phyloP scores from a whole-genome alignment of 2,113 vertebrate species.

The Xenopus laevis region DNA sequence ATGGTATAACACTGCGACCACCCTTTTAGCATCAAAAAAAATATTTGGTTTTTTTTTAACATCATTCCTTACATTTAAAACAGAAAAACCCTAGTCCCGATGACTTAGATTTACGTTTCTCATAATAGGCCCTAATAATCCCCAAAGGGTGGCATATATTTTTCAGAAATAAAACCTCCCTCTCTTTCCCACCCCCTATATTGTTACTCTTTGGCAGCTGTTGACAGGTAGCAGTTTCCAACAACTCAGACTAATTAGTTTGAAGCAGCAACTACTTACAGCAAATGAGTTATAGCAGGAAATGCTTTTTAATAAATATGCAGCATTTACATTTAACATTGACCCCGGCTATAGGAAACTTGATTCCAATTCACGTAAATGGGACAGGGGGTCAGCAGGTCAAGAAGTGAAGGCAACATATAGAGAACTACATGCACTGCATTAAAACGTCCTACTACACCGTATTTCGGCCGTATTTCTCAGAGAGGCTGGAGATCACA shows the following conservation, averaged over 20 bases:
- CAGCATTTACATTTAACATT: constrained; percentile 42
- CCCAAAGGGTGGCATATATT: not conserved
- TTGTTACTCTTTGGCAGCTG: constrained; percentile 27
- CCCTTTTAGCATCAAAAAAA: too few species aligned
- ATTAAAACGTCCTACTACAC: constrained; percentile 39
- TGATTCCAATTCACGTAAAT: constrained; percentile 16
- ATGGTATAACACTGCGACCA: too few species aligned
- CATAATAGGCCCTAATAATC: not conserved
- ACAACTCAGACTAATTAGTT: constrained; percentile 33
- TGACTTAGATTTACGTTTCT: not conserved
- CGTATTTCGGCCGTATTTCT: constrained; percentile 28
- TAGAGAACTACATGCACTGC: constrained; percentile 29
- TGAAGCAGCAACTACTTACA: constrained; percentile 30
- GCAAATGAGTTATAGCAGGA: constrained; percentile 41
- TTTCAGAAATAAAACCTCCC: not conserved
- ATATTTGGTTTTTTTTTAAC: not conserved
- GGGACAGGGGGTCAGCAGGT: constrained; percentile 33
- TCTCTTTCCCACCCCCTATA: not conserved
- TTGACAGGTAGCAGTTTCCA: constrained; percentile 38
- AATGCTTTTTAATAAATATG: constrained; percentile 40
- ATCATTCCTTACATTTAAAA: not conserved
- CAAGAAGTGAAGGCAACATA: constrained; percentile 12
- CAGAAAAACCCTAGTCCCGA: not conserved
- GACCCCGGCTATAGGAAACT: constrained; percentile 32
- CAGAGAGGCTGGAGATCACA: not conserved